phyloP scores from a whole-genome alignment of 2,797 vertebrate species.

The Peromyscus aztecus region DNA sequence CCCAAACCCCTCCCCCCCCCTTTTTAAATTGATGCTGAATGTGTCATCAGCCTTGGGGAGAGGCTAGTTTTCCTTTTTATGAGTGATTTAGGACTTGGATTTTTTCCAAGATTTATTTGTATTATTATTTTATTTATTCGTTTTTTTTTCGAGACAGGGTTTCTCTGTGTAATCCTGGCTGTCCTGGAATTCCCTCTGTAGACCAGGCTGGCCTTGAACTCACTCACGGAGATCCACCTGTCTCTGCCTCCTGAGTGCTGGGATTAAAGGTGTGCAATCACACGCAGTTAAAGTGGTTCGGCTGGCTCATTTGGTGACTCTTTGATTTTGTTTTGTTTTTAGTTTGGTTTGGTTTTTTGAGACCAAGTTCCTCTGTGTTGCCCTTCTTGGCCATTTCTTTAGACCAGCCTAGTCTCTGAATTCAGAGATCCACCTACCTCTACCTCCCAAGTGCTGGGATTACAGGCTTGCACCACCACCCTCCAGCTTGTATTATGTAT shows the following conservation, averaged over 20 bases:
- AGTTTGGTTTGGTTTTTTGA: background rate
- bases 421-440: background rate
- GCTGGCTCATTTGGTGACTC: background rate
- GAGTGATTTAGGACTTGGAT: background rate
- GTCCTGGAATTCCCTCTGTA: background rate
- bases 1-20: rapidly evolving
- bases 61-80: background rate
- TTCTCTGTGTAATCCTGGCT: background rate
- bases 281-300: background rate
- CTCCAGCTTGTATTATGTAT: background rate
- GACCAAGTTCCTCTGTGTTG: background rate
- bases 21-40: background rate
- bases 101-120: background rate
- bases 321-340: background rate
- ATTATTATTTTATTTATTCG: background rate
- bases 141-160: background rate
- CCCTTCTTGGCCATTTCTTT: background rate
- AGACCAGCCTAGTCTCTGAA: background rate
- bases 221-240: background rate
- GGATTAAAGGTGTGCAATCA: background rate
- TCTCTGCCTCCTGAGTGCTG: background rate
- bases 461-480: background rate
- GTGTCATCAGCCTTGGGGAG: background rate
- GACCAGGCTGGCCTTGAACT: background rate
- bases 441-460: background rate